Evolutionary conservation across 2,888 invertebrate genomes (phyloP).

Genomic region (Kuschelorhynchus macadamiae): DNA sequence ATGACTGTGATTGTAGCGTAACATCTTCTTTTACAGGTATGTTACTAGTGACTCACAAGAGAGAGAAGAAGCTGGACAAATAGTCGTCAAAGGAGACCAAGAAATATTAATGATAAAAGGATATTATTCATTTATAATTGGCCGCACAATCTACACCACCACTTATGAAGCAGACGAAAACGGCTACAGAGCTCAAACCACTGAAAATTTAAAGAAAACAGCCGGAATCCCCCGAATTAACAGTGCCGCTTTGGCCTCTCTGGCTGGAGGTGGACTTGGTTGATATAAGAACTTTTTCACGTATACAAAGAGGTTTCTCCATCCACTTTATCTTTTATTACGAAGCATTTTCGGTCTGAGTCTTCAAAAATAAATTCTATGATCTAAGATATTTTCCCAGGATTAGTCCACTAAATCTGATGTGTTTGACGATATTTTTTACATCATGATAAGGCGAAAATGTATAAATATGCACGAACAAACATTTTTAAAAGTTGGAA

Average conservation of each 20-base stretch:
- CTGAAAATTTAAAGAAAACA: neutral
- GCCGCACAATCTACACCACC: slow-evolving; percentile 71
- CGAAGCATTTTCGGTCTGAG: too few species aligned
- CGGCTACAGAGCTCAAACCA: slow-evolving; percentile 63
- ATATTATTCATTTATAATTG: slow-evolving; percentile 56
- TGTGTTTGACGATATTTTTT: too few species aligned
- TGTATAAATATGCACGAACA: too few species aligned
- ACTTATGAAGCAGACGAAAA: slow-evolving; percentile 73
- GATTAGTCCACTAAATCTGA: too few species aligned
- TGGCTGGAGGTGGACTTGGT: slow-evolving; percentile 61
- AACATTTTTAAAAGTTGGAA: too few species aligned
- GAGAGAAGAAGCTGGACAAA: slow-evolving; percentile 31
- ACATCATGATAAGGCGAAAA: too few species aligned
- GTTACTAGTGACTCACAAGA: slow-evolving; percentile 13
- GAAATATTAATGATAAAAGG: slow-evolving; percentile 12
- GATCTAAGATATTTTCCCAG: too few species aligned
- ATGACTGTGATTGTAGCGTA: too few species aligned
- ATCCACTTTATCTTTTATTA: too few species aligned
- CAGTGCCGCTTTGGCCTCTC: slow-evolving; percentile 60
- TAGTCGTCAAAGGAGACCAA: slow-evolving; percentile 2
- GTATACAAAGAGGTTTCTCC: too few species aligned
- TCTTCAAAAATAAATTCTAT: too few species aligned
- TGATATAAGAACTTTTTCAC: slow-evolving; percentile 37
- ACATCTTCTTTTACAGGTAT: slow-evolving; percentile 8
- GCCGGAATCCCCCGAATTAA: slow-evolving; percentile 49